phyloP scores from a whole-genome alignment of 2,888 invertebrate genomes.

The Caradrina kadenii region DNA sequence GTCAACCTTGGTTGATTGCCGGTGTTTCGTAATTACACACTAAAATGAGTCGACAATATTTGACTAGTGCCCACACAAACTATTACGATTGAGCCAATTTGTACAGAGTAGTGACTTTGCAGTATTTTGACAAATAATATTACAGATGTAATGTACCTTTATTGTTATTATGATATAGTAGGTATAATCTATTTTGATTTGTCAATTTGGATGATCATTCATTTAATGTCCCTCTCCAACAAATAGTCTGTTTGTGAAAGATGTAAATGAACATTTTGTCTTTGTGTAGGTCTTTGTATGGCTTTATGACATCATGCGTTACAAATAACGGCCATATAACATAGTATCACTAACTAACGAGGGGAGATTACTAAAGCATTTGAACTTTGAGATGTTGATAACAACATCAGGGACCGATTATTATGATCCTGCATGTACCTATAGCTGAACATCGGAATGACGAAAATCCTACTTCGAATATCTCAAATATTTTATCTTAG shows the following conservation, averaged over 20 bases:
- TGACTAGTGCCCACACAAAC: slow-evolving; percentile 60
- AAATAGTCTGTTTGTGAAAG: not conserved
- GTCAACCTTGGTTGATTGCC: slow-evolving; percentile 63
- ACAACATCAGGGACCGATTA: not conserved
- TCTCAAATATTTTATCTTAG: slow-evolving; percentile 3
- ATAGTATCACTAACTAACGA: slow-evolving; percentile 4
- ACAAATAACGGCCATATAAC: slow-evolving; percentile 4
- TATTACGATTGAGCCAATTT: slow-evolving; percentile 62
- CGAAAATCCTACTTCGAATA: slow-evolving; percentile 1
- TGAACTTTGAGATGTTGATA: not conserved
- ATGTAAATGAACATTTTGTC: slow-evolving; percentile 20
- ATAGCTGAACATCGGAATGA: not conserved
- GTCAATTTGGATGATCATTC: slow-evolving; percentile 18
- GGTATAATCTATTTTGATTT: slow-evolving; percentile 22
- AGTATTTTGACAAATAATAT: slow-evolving; percentile 30
- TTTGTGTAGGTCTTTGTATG: slow-evolving; percentile 7
- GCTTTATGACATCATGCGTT: slow-evolving; percentile 36
- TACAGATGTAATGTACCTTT: slow-evolving; percentile 23
- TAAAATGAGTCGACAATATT: slow-evolving; percentile 69
- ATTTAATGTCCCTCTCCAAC: not conserved
- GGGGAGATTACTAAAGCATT: slow-evolving; percentile 10
- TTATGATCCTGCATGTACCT: too few species aligned
- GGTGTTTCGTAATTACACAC: slow-evolving; percentile 54
- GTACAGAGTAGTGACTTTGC: slow-evolving; percentile 55
- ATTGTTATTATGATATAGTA: slow-evolving; percentile 37